Percentiles rank a stretch among this genome's conserved stretches.
These are phyloP conservation scores for Furcula furcula DNA, from an alignment of 2,888 invertebrate genomes.

Conservation along the genomic window DNA sequence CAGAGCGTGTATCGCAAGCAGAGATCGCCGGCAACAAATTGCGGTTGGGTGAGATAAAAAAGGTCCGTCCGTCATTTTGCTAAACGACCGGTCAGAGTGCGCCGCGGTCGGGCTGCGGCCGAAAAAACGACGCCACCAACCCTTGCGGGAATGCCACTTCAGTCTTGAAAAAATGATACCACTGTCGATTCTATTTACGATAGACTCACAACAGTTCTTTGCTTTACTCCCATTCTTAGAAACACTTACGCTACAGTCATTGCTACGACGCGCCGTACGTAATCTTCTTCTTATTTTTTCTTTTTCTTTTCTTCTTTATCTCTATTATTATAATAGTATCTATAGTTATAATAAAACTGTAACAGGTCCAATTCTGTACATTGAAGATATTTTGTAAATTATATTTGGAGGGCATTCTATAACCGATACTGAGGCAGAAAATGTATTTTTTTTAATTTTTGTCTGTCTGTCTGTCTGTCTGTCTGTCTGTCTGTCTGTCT, in stretches of 20 bases:
- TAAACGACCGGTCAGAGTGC: conserved; percentile 66
- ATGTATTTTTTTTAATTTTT: no score
- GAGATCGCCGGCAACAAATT: conserved; percentile 75
- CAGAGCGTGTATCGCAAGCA: conserved; percentile 62
- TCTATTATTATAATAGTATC: no score
- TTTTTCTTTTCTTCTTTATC: no score
- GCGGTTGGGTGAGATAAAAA: conserved; percentile 78
- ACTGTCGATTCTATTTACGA: conserved; percentile 61
- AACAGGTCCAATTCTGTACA: no score
- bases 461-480: no score
- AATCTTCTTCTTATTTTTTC: no score
- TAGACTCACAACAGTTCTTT: conserved; percentile 36
- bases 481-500: no score
- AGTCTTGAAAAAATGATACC: conserved; percentile 60
- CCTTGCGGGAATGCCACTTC: conserved; percentile 37
- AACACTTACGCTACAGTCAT: conserved; percentile 1
- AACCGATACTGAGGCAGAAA: no score
- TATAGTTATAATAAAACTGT: no score
- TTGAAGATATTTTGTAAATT: no score
- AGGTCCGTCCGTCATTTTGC: conserved; percentile 78
- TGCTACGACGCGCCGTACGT: not conserved
- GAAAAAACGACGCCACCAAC: conserved; percentile 53
- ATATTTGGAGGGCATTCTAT: no score
- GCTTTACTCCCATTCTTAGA: conserved; percentile 12
- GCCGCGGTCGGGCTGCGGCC: conserved; percentile 48